These are phyloP conservation scores for Bettongia penicillata DNA, from an alignment of 2,113 vertebrate genomes.

Conservation along the genomic window DNA sequence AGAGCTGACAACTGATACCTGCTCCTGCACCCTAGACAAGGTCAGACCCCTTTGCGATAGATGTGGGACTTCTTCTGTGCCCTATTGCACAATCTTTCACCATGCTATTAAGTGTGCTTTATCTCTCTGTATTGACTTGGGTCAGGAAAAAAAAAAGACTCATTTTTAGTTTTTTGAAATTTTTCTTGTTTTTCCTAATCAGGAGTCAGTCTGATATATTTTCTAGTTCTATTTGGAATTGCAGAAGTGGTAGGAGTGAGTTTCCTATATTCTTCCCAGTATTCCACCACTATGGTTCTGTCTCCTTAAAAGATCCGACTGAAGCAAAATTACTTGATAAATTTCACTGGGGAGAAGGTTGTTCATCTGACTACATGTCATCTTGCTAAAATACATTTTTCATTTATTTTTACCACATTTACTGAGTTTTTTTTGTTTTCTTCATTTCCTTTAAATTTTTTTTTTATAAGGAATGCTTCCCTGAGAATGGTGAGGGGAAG, in stretches of 20 bases:
- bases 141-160: background rate
- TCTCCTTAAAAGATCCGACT: background rate
- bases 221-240: background rate
- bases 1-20: no score
- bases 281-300: background rate
- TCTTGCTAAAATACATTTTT: background rate
- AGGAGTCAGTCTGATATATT: no score
- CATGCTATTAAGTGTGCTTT: background rate
- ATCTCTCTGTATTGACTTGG: background rate
- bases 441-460: background rate
- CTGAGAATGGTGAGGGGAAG: background rate
- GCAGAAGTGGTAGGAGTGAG: background rate
- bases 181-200: background rate
- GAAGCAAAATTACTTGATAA: background rate
- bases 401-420: background rate
- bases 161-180: background rate
- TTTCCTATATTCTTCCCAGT: background rate
- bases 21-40: no score
- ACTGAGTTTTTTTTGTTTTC: background rate
- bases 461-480: background rate
- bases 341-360: background rate
- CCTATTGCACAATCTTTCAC: background rate
- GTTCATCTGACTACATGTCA: background rate
- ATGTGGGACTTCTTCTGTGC: background rate
- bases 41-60: no score